Evolutionary conservation across 1,140 invertebrate genomes (phyloP).

Genomic region (Drosophila kikkawai): DNA sequence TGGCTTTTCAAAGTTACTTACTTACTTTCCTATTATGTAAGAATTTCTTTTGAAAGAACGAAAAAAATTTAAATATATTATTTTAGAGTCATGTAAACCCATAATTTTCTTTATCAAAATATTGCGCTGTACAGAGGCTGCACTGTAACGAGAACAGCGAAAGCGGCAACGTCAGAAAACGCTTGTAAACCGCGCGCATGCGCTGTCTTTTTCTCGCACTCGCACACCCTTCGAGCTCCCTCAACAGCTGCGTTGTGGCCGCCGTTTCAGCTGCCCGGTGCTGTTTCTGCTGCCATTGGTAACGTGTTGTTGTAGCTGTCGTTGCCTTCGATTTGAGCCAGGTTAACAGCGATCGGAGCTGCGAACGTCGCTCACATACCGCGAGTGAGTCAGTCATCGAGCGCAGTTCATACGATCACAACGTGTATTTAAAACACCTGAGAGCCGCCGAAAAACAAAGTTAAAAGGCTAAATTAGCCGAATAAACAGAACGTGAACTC

Average conservation of each 20-base stretch:
- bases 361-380: conserved; percentile 27
- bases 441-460: neutral
- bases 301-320: conserved; percentile 12
- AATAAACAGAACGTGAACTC: conserved; percentile 7
- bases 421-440: conserved; percentile 2
- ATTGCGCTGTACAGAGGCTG: neutral
- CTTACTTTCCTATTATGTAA: too few relatives aligned
- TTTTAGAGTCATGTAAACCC: neutral
- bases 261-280: conserved; percentile 37
- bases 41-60: too few relatives aligned
- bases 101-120: neutral
- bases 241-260: conserved; percentile 53
- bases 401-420: conserved; percentile 54
- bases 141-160: conserved; percentile 30
- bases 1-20: too few relatives aligned
- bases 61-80: neutral
- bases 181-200: conserved; percentile 64
- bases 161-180: conserved; percentile 50
- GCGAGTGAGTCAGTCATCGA: conserved; percentile 75
- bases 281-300: conserved; percentile 22
- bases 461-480: neutral
- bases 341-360: conserved; percentile 59
- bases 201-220: conserved; percentile 31
- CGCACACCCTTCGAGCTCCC: conserved; percentile 4
- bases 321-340: conserved; percentile 47